Base-by-base conservation (phyloP, 2,113 vertebrate species). In the Microtus ochrogaster region DNA sequence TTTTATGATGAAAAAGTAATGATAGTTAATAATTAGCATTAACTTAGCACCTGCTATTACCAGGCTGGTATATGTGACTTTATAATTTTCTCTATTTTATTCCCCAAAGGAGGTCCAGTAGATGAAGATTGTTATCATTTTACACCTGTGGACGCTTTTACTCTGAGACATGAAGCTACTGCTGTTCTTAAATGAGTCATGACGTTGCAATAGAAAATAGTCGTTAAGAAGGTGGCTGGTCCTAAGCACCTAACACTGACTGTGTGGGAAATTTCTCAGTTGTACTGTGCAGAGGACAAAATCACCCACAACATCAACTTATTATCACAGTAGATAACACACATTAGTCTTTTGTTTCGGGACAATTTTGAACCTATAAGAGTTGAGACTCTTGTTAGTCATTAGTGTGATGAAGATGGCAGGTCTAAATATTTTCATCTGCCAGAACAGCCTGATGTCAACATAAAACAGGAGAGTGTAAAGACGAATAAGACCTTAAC, bases 361-460 rank as follows among this genome's bases (percentile, higher is more conserved):
- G 5, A 36, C 30, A 52, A 39, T 10, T 49, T 70, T 68, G 41
- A 41, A 66, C 5, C 41, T 85, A 5, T 47, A 17, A 47, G 28
- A 4, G 14, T 66, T 85, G 22, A 8, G 7, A 3, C 22, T 33
- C 19, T 44, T 70, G 5, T 24, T 74, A 82, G n/a, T 41, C 84
- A 89, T 26, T 22, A 52, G 13, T 70, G 21, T 90, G 21, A 28
- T 39, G 82, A 89, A 79, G 39, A 85, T 81, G 81, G 21, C 21
- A 97, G 36, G 63, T 79, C 86, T 76, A 94, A 74, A 92, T 41
- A 83, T 95, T 90, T 79, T 91, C 36, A 36, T 73, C 44, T 77
- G 47, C 61, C 28, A 72, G 66, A 90, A 92, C 14, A 78, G 5
- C 41, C 61, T n/a, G 66, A 83, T 5, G 2, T 89, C 86, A 88